These are phyloP conservation scores for Aix galericulata DNA, from an alignment of 2,113 vertebrate genomes.

Conservation along the genomic window DNA sequence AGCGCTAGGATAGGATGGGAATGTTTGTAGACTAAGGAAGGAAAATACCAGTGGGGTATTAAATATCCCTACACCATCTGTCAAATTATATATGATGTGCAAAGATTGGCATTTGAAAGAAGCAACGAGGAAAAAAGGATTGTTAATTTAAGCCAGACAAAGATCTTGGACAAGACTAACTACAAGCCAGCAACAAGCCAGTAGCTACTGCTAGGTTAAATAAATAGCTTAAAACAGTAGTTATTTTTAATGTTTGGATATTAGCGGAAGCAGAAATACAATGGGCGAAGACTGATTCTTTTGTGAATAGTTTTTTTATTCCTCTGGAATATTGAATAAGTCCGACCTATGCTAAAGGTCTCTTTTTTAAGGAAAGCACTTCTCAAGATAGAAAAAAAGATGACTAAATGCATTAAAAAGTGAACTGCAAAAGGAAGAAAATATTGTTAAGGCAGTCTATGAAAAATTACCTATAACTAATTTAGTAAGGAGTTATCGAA, in stretches of 20 bases:
- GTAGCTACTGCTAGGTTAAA: not conserved
- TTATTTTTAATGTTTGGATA: not conserved
- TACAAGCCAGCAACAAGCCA: not conserved
- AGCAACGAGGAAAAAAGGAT: not conserved
- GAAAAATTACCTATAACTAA: not conserved
- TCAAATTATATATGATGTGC: not conserved
- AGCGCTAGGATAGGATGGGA: not conserved
- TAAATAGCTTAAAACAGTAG: not conserved
- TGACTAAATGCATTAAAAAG: not conserved
- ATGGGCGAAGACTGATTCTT: not conserved
- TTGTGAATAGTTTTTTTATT: not conserved
- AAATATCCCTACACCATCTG: not conserved
- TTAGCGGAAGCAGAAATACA: not conserved
- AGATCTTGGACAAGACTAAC: not conserved
- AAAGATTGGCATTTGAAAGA: not conserved
- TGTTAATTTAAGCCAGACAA: not conserved
- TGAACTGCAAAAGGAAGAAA: not conserved
- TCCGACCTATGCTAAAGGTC: not conserved
- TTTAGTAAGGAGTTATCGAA: not conserved
- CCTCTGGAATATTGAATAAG: not conserved
- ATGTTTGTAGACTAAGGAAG: not conserved
- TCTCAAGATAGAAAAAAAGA: not conserved
- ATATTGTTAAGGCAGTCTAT: not conserved
- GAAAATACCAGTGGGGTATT: not conserved
- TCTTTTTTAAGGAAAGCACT: not conserved